Evolutionary conservation across 2,113 vertebrate genomes (phyloP).

Genomic region (Syrrhaptes paradoxus): DNA sequence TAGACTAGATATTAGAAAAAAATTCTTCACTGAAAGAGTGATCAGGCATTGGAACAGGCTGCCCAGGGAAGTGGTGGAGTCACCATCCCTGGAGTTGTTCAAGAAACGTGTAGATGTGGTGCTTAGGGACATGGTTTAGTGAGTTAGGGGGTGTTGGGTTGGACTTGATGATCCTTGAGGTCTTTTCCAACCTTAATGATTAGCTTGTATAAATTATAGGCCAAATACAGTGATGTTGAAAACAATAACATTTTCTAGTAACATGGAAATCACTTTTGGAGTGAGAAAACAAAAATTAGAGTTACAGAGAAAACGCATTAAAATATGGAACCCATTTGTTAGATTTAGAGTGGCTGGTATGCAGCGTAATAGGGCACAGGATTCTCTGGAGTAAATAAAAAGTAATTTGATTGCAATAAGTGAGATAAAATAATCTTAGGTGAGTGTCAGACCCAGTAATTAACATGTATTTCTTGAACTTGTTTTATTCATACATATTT

Average conservation of each 20-base stretch:
- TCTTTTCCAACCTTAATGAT: too few species aligned
- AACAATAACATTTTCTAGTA: not conserved
- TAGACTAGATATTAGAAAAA: too few species aligned
- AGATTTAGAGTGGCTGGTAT: not conserved
- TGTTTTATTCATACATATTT: not conserved
- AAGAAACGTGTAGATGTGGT: too few species aligned
- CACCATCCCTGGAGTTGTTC: too few species aligned
- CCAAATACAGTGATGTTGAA: not conserved
- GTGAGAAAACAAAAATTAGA: not conserved
- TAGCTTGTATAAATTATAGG: not conserved
- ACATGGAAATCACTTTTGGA: not conserved
- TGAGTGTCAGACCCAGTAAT: not conserved
- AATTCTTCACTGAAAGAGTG: too few species aligned
- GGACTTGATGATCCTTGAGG: too few species aligned
- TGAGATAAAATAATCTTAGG: not conserved
- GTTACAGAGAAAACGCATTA: not conserved
- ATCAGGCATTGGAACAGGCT: too few species aligned
- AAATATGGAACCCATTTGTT: fast-evolving
- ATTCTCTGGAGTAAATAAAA: not conserved
- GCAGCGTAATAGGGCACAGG: not conserved
- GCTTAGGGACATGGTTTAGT: too few species aligned
- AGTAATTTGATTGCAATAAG: not conserved
- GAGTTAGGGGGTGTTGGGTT: too few species aligned
- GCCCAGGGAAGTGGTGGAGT: too few species aligned
- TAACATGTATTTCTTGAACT: not conserved